Conservation (phyloP, 2,113 vertebrate genomes). For the Malurus melanocephalus region DNA sequence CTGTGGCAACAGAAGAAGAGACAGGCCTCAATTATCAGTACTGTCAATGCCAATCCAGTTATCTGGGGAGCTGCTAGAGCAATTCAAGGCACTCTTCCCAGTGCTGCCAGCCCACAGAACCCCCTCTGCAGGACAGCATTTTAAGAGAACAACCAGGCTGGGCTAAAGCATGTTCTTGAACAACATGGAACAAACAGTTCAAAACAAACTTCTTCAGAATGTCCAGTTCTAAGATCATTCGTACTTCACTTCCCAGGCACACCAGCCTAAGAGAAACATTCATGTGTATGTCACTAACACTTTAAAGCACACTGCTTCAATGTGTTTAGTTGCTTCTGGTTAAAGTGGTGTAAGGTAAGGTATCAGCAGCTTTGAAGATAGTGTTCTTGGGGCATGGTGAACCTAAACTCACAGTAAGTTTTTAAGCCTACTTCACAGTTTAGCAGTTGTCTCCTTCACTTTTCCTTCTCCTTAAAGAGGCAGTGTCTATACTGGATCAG, state of each 20-base stretch:
- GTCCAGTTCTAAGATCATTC: background rate
- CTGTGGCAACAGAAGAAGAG: conserved; percentile 9
- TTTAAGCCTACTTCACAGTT: conserved; percentile 48
- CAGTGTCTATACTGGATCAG: background rate
- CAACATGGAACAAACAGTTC: background rate
- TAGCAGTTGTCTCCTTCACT: background rate
- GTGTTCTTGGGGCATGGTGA: conserved; percentile 7
- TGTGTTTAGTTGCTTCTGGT: background rate
- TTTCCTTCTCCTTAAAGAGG: background rate
- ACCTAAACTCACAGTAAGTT: background rate
- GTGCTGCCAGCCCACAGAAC: conserved; percentile 39
- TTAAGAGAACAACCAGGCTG: conserved; percentile 17
- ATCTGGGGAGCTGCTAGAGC: conserved; percentile 15
- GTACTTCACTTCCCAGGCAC: background rate
- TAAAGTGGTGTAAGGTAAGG: conserved; percentile 2
- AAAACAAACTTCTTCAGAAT: conserved; percentile 3
- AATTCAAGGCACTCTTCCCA: conserved; percentile 63
- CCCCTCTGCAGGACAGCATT: background rate
- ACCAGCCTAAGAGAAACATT: conserved; percentile 4
- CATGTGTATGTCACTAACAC: background rate
- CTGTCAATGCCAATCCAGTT: conserved; percentile 21
- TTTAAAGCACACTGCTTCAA: background rate
- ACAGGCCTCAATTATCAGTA: background rate
- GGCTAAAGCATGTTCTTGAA: conserved; percentile 27
- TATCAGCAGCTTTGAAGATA: conserved; percentile 42